Percentiles rank a stretch among this genome's conserved stretches.
Evolutionary conservation across 2,797 vertebrate genomes (phyloP).

Genomic region (Liparis tanakae): DNA sequence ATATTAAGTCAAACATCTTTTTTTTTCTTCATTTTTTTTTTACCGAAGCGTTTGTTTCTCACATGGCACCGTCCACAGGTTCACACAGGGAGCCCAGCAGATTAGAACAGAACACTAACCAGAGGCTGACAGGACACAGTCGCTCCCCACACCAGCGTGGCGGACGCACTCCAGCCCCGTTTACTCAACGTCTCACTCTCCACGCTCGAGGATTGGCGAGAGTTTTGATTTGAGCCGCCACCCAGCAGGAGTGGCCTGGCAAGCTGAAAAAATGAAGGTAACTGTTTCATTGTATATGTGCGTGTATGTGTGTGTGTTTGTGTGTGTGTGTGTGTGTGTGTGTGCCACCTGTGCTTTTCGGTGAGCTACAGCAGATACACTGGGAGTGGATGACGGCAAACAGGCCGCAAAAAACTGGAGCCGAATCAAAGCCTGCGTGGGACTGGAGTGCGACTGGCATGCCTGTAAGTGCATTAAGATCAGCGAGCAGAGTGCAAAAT

Average conservation of each 20-base stretch:
- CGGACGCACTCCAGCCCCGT: slow-evolving; percentile 69
- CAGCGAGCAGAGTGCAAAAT: slow-evolving; percentile 87
- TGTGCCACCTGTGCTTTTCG: slow-evolving; percentile 63
- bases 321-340: slow-evolving; percentile 34
- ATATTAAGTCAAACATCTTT: slow-evolving; percentile 80
- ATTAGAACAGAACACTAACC: slow-evolving; percentile 83
- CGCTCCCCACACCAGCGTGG: slow-evolving; percentile 80
- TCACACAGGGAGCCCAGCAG: slow-evolving; percentile 83
- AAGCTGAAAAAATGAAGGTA: slow-evolving; percentile 56
- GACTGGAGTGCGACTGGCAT: slow-evolving; percentile 74
- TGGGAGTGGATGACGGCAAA: slow-evolving; percentile 58
- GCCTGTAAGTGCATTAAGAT: slow-evolving; percentile 83
- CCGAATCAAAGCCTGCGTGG: slow-evolving; percentile 58
- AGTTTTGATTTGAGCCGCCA: slow-evolving; percentile 72
- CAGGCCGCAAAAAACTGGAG: slow-evolving; percentile 62
- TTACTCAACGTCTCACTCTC: slow-evolving; percentile 53
- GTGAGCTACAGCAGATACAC: slow-evolving; percentile 53
- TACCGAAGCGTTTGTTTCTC: slow-evolving; percentile 82
- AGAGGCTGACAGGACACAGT: slow-evolving; percentile 80
- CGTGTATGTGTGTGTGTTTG: too few species aligned
- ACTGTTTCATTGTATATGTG: slow-evolving; percentile 3
- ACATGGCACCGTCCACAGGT: slow-evolving; percentile 84
- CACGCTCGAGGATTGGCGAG: slow-evolving; percentile 61
- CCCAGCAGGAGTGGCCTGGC: slow-evolving; percentile 66
- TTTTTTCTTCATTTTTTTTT: slow-evolving; percentile 28